Conservation (phyloP, 2,113 vertebrate species). For the Siniperca chuatsi region DNA sequence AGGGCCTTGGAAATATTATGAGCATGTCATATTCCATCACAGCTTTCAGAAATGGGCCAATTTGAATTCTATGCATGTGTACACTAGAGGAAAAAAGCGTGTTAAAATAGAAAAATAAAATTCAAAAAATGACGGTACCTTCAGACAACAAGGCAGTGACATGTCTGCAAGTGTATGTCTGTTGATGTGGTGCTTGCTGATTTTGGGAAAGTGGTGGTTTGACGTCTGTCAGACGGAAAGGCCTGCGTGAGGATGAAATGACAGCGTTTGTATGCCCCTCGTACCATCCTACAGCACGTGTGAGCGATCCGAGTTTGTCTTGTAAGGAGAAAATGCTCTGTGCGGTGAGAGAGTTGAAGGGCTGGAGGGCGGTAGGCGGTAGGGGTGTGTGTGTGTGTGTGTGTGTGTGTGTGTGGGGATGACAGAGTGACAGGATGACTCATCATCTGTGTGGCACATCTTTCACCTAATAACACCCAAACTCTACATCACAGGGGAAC, state of each 20-base stretch:
- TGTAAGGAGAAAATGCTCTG: constrained; percentile 11
- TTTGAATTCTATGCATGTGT: constrained; percentile 42
- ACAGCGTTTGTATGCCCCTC: constrained; percentile 38
- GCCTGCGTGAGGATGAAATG: constrained; percentile 23
- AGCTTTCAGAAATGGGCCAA: constrained; percentile 25
- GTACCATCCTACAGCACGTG: constrained; percentile 38
- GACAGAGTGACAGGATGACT: constrained; percentile 71
- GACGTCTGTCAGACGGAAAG: constrained; percentile 56
- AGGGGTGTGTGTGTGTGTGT: too few relatives aligned
- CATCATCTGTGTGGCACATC: constrained; percentile 53
- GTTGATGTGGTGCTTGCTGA: constrained; percentile 52
- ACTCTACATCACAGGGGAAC: constrained; percentile 49
- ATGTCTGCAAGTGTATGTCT: constrained; percentile 34
- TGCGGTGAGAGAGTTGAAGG: neutral
- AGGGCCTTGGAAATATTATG: constrained; percentile 54
- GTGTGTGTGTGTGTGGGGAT: too few relatives aligned
- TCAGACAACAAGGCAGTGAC: constrained; percentile 44
- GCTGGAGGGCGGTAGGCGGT: neutral
- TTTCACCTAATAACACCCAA: constrained; percentile 73
- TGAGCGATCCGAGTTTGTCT: constrained; percentile 15
- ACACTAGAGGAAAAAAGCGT: neutral
- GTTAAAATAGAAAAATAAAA: constrained; percentile 21
- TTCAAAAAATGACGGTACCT: neutral
- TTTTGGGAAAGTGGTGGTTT: constrained; percentile 59
- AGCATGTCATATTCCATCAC: constrained; percentile 61